Evolutionary conservation across 2,113 vertebrate genomes (phyloP), one percentile per base, ranked within the genome.

Genomic region (Thryonomys swinderianus): DNA sequence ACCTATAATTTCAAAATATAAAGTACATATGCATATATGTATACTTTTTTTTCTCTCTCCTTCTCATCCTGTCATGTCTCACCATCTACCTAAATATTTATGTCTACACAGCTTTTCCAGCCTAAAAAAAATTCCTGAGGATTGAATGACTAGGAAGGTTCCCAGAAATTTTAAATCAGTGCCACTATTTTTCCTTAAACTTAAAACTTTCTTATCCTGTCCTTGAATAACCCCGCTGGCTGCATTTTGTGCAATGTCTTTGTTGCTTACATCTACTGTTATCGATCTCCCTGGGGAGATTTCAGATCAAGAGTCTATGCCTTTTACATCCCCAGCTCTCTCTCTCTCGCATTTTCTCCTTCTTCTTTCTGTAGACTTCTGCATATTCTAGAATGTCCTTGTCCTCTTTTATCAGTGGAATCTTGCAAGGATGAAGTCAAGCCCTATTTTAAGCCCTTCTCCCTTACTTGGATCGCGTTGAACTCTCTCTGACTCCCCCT

Each of bases 391-490:
- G 59, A 95, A 55, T 64, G 14, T 23, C 62, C 21, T 23, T 64
- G 51, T 34, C 37, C 45, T n/a, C 21, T 11, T n/a, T 85, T 53
- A 85, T 27, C 30, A 17, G 80, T n/a, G 80, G 62, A 76, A 18
- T 87, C 64, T 90, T 84, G 67, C 69, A 93, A 93, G n/a, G 53
- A 88, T 59, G 48, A 81, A 85, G 48, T 80, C 34, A 78, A 90
- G 51, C 57, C 45, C 53, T 23, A 88, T 45, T 48, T n/a, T n/a
- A 79, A 87, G 93, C n/a, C 45, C 66, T 93, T 25, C 59, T 76
- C 53, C 45, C 17, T 93, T 30, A 21, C n/a, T 17, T 64, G 42
- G 21, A 90, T 57, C 30, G 67, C 7, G 20, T 12, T 0, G 1
- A 32, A n/a, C 40, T 45, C 32, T 48, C 59, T 93, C 25, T 66